Evolutionary conservation across 2,113 vertebrate species (phyloP), one percentile per base, ranked within the genome.

Genomic region (Gymnogyps californianus): DNA sequence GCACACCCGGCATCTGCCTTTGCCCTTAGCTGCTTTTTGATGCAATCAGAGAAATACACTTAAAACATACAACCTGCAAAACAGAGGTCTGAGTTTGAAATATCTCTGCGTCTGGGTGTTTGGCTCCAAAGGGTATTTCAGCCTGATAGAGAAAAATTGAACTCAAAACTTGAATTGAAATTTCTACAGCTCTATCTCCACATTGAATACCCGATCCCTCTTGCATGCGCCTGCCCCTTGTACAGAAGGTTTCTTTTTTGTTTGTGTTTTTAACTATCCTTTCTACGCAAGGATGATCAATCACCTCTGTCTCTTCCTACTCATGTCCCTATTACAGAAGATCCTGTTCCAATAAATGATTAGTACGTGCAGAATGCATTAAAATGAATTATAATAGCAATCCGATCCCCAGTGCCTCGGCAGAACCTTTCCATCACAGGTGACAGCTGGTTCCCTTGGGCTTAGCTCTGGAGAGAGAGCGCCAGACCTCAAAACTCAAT

Each of bases 371-470:
- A 94, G 91, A 97, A 96, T 81, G 80, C 96, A 96, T 96, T 94
- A 95, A 95, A 96, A 94, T 95, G 96, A 98, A 97, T 97, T 96
- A 96, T 92, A 91, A 89, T 75, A 90, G 94, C 94, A 96, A 94
- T 64, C 93, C 2, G n/a, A 84, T 96, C 91, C 88, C 87, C 88
- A 72, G n/a, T 78, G 87, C 78, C 79, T 87, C 2, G 0, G 47
- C 69, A 69, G 88, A 94, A 89, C 91, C 96, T 87, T 98, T 96
- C 96, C 90, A 92, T 97, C 96, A 95, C 82, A 86, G 89, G 85
- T 93, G 94, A 95, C 93, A 96, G 61, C 54, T n/a, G 83, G 69
- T 47, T 94, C 96, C 96, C 92, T 64, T 91, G 92, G 83, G 91
- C 92, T 94, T 77, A 18, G 32, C 62, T 86, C 76, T 47, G 95